phyloP scores from a whole-genome alignment of 1,140 invertebrate species.

The Drosophila lini region DNA sequence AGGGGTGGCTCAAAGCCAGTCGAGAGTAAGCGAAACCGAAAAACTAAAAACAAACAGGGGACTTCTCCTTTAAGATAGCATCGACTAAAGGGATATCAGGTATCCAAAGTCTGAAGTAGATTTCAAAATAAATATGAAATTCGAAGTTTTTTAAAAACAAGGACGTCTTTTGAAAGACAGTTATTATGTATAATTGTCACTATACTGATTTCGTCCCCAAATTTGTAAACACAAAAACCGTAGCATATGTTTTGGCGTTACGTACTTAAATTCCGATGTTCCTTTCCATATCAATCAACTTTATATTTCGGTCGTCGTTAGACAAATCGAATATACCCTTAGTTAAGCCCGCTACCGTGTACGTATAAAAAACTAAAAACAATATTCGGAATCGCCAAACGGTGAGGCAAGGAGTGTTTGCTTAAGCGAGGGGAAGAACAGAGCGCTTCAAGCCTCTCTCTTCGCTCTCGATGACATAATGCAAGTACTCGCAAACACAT shows the following conservation, averaged over 20 bases:
- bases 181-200: not conserved
- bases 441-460: conserved; percentile 29
- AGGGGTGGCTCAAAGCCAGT: conserved; percentile 41
- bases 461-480: conserved; percentile 67
- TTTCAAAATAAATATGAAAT: not conserved
- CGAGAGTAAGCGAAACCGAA: conserved; percentile 21
- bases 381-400: conserved; percentile 10
- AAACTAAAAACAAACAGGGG: conserved; percentile 11
- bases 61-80: not conserved
- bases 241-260: not conserved
- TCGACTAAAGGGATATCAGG: not conserved
- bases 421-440: conserved; percentile 2
- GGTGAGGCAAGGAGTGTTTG: not conserved
- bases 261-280: not conserved
- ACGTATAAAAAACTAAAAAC: conserved; percentile 24
- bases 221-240: not conserved
- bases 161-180: too few relatives aligned
- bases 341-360: not conserved
- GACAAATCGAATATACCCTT: not conserved
- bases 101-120: not conserved
- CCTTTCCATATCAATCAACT: not conserved
- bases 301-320: too few relatives aligned
- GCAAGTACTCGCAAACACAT: conserved; percentile 31
- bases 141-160: not conserved
- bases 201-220: too few relatives aligned